Evolutionary conservation across 2,113 vertebrate genomes (phyloP), one percentile per base, ranked within the genome.

Genomic region (Phalacrocorax brasilianus): DNA sequence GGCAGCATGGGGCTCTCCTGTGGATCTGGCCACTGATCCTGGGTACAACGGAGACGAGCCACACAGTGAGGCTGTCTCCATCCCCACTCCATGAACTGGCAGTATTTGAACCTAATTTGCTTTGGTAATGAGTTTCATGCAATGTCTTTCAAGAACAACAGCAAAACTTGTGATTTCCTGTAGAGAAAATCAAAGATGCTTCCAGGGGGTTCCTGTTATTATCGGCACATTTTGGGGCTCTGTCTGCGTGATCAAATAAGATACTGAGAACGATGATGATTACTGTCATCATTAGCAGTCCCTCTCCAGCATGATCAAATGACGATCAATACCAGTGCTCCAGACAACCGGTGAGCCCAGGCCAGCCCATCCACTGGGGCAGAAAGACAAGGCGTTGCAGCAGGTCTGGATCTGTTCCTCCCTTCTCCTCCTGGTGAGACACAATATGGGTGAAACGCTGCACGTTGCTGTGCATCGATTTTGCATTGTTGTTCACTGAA

Each of bases 181-280:
- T 35, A 33, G 79, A n/a, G 44, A 87, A 95, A 91, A 91, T 83
- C 83, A 52, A 88, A 96, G 79, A 24, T 24, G 35, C 40, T 63
- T 33, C 2, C n/a, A 21, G 66, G 74, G n/a, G 12, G 28, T 6
- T 68, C 56, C 62, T 72, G 42, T 59, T 59, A 12, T n/a, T 75
- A 59, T 38, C 0, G 1, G 5, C 9, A 2, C 30, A 14, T 76
- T 68, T 42, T 11, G 74, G 78, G 49, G 24, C 42, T 74, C 56
- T 68, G 33, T 35, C 90, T 74, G 45, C 3, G 2, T 27, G 74
- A 82, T 47, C 63, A 63, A 35, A 71, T 38, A 62, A 85, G 62
- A 24, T 62, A 27, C 58, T 0, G 2, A 47, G 55, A 76, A 27
- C 4, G 8, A 15, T 38, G 72, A 24, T 33, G 53, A 47, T 70